Evolutionary conservation across 2,888 invertebrate genomes (phyloP), one percentile per base, ranked within the genome.

Genomic region (Orchestes rusci): DNA sequence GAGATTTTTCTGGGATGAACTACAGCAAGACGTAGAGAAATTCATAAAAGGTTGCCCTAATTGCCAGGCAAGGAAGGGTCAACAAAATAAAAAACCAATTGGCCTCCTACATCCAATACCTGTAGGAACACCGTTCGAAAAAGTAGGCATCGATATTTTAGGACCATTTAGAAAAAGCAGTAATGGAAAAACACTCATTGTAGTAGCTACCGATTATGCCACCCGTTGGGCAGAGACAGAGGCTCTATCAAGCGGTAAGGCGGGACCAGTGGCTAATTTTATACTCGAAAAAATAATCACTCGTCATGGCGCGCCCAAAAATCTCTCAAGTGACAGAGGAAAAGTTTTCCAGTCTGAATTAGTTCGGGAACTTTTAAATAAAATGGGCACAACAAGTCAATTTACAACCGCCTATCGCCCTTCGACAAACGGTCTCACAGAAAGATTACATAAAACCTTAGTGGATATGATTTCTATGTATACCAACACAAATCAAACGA

Each of bases 121-220:
- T 50, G 17, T 45, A 28, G 37, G 43, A 43, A 10, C 48, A 45
- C 12, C 53, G 39, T 49, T 28, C 10, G 17, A 40, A 49, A 47
- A 42, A 15, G 39, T 39, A 30, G 29, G 29, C 4, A 56, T 12
- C 7, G 56, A 59, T 30, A 16, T 57, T 15, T 42, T 59, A 33
- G 57, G 56, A 4, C 55, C 56, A 1, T 54, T 58, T 43, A 16
- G 49, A 3, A 45, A 41, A 35, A 56, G 54, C 19, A 37, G 27
- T 8, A 34, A 29, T 5, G 55, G 53, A 10, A 56, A 57, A 37
- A 57, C 45, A 1, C 41, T 52, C 4, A 56, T 59, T 8, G 43
- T 58, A 2, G 56, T 59, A 3, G 56, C 57, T 0, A 57, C 56
- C 2, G 57, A 57, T 34, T 59, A 56, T 23, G 54, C 57, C 3